Base-by-base conservation (phyloP, 2,888 invertebrate species). In the Sphinx pinastri region DNA sequence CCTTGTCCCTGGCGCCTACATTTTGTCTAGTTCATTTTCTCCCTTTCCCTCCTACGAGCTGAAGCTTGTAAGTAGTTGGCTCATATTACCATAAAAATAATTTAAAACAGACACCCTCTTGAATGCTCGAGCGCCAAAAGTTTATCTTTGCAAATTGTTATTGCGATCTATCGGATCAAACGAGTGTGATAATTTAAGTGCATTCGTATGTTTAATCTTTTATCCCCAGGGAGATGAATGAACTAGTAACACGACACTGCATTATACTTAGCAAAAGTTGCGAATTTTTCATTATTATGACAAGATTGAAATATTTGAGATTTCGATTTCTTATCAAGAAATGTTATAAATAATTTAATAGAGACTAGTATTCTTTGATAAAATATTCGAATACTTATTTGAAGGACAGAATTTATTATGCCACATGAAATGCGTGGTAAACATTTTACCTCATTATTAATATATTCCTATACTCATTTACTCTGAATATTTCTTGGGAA, bases 101-200 rank as follows among this genome's bases (percentile, higher is more conserved):
- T 49, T 63, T 63, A 63, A 63, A 63, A 47, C 47, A 16, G 13
- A 49, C 63, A 63, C 63, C 63, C 49, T 49, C 19, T 11, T 63
- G 49, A 47, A 63, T 49, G 63, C 19, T 49, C 49, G 19, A 19
- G 63, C 49, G 49, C 63, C 63, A 63, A 63, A 63, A 63, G 49
- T 49, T 63, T 63, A 63, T 63, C 63, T 63, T 12, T 63, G 63
- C 63, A 63, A 63, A 63, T 63, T 63, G 63, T 63, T 63, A 63
- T 63, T 63, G 63, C 63, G 49, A 63, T 49, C 47, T 63, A 19
- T 63, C 13, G 63, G 49, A 63, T 63, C 63, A 63, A 63, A 47
- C 47, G 19, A 49, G 63, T 47, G 49, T 63, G 19, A 16, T 63
- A 63, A 60, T 60, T 60, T 60, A 60, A 60, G 60, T 47, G 60